These are phyloP conservation scores for Ptychochromis oligacanthus DNA, from an alignment of 2,113 vertebrate species.

Conservation along the genomic window DNA sequence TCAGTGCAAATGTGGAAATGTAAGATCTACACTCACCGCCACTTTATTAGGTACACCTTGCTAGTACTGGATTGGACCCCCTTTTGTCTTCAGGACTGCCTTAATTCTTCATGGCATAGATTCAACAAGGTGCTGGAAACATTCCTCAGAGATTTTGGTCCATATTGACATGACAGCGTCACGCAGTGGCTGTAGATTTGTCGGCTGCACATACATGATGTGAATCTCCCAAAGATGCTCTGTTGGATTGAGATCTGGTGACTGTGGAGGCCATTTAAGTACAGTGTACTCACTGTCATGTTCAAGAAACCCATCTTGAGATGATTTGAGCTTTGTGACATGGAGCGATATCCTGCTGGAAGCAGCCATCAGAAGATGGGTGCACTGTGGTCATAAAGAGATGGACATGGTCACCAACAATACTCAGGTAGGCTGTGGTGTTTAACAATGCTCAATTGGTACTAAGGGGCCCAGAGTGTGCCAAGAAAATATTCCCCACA, in stretches of 20 bases:
- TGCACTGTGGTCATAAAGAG: neutral
- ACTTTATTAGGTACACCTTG: neutral
- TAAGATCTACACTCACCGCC: neutral
- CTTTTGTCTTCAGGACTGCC: too few relatives aligned
- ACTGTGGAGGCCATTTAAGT: neutral
- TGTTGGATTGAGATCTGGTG: neutral
- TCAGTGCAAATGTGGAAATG: neutral
- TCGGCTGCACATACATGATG: neutral
- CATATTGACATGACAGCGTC: neutral
- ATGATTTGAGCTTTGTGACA: neutral
- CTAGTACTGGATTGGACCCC: too few relatives aligned
- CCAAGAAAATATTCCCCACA: too few relatives aligned
- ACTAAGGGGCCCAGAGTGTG: neutral
- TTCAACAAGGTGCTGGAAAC: too few relatives aligned
- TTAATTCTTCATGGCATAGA: too few relatives aligned
- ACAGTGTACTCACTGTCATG: neutral
- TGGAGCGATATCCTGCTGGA: too few relatives aligned
- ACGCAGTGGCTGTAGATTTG: neutral
- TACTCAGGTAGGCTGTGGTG: fast-evolving
- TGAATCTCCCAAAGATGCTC: neutral
- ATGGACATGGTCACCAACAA: neutral
- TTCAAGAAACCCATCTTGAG: neutral
- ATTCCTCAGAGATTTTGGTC: too few relatives aligned
- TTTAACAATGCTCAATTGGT: neutral
- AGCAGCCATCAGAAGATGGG: neutral